Percentiles rank a stretch among this genome's conserved stretches.
Evolutionary conservation across 2,113 vertebrate species (phyloP).

Genomic region (Rutilus rutilus): DNA sequence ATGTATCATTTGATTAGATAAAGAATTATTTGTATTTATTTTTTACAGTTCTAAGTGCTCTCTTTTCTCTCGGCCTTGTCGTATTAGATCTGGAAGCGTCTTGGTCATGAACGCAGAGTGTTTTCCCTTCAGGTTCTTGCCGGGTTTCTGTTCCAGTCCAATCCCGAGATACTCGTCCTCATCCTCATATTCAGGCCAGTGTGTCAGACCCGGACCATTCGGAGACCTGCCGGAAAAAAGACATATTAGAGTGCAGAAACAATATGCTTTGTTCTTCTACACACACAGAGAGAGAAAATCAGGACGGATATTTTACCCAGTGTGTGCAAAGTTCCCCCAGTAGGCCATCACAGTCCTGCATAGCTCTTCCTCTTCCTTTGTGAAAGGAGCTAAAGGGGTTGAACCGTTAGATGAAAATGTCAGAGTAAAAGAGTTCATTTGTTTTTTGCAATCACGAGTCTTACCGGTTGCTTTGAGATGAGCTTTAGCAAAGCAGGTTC

Average conservation of each 20-base stretch:
- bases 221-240: constrained; percentile 66
- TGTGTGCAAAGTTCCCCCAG: constrained; percentile 79
- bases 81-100: constrained; percentile 65
- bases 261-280: background rate
- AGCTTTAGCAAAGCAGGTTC: constrained; percentile 76
- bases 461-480: constrained; percentile 63
- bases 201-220: constrained; percentile 66
- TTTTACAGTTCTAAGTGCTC: constrained; percentile 67
- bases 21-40: background rate
- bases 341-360: constrained; percentile 75
- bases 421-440: background rate
- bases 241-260: background rate
- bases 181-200: constrained; percentile 72
- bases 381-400: constrained; percentile 59
- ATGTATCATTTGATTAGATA: background rate
- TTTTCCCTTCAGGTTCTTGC: constrained; percentile 65
- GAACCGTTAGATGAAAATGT: background rate
- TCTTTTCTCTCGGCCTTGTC: constrained; percentile 38
- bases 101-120: constrained; percentile 68
- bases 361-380: constrained; percentile 68
- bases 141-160: constrained; percentile 60
- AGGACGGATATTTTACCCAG: constrained; percentile 67
- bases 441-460: background rate
- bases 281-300: background rate
- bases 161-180: constrained; percentile 68